Evolutionary conservation across 37 sponge, comb jelly and placozoan species (phyloP).

Genomic region (Beroe ovata): DNA sequence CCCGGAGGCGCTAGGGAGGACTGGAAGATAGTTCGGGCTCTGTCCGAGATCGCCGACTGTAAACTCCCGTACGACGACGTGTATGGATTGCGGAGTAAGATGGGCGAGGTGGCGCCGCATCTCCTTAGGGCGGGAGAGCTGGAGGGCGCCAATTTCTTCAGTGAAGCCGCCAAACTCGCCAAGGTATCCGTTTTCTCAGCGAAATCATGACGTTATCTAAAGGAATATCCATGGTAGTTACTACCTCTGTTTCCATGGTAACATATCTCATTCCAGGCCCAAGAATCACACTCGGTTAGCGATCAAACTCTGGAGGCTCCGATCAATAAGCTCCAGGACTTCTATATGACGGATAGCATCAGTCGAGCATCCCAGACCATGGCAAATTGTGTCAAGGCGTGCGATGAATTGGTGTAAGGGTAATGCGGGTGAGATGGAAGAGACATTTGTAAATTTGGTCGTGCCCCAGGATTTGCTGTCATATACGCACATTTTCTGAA

Average conservation of each 20-base stretch:
- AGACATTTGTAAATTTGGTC: no score
- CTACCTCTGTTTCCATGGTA: neutral
- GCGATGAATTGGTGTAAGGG: slow-evolving; percentile 25
- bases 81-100: slow-evolving; percentile 72
- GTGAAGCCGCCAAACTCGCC: slow-evolving; percentile 11
- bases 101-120: slow-evolving; percentile 68
- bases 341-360: slow-evolving; percentile 98
- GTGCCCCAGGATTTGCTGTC: no score
- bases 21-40: slow-evolving; percentile 94
- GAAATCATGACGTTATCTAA: slow-evolving; percentile 76
- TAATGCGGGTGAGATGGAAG: no score
- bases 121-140: neutral
- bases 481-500: no score
- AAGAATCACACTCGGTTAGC: neutral
- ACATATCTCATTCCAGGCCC: slow-evolving; percentile 3
- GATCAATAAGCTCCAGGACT: slow-evolving; percentile 74
- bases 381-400: slow-evolving; percentile 90
- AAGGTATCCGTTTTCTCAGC: no score
- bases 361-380: slow-evolving; percentile 88
- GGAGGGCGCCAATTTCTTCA: slow-evolving; percentile 65
- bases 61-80: slow-evolving; percentile 80
- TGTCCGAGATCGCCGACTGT: slow-evolving; percentile 82
- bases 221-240: slow-evolving; percentile 71
- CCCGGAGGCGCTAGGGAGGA: slow-evolving; percentile 95
- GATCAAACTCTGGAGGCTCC: slow-evolving; percentile 69